Evolutionary conservation across 2,113 vertebrate genomes (phyloP).

Genomic region (Pyrgilauda ruficollis): DNA sequence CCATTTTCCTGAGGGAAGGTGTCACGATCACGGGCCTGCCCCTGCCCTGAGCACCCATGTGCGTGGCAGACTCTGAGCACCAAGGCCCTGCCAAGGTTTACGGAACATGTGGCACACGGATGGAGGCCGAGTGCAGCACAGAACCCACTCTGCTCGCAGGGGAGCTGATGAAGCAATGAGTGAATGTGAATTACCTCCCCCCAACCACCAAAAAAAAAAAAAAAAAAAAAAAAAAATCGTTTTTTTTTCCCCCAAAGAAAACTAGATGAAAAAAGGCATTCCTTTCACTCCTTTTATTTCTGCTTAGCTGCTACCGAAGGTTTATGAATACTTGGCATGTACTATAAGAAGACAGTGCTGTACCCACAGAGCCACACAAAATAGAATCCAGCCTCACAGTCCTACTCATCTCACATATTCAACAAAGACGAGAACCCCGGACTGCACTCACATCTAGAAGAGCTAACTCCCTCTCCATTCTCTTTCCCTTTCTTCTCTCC

Average conservation of each 20-base stretch:
- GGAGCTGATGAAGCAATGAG: not conserved
- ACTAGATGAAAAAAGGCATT: not conserved
- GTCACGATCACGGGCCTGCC: not conserved
- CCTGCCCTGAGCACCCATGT: not conserved
- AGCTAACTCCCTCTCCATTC: not conserved
- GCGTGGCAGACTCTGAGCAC: not conserved
- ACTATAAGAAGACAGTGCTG: not conserved
- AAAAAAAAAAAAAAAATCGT: not conserved
- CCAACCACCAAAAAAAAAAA: rapidly evolving
- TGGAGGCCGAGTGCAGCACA: not conserved
- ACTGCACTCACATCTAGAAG: not conserved
- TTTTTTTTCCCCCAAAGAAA: not conserved
- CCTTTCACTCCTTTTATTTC: not conserved
- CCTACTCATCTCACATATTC: not conserved
- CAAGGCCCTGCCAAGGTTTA: not conserved
- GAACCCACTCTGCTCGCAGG: not conserved
- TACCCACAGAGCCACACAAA: not conserved
- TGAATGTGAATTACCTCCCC: not conserved
- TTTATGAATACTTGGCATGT: not conserved
- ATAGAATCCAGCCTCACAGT: not conserved
- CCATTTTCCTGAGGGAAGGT: conserved; percentile 5
- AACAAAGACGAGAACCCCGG: rapidly evolving
- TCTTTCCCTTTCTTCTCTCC: not conserved
- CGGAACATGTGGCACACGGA: not conserved
- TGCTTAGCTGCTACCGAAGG: not conserved